These are phyloP conservation scores for Terrapene triunguis DNA, from an alignment of 2,113 vertebrate genomes.

Conservation along the genomic window DNA sequence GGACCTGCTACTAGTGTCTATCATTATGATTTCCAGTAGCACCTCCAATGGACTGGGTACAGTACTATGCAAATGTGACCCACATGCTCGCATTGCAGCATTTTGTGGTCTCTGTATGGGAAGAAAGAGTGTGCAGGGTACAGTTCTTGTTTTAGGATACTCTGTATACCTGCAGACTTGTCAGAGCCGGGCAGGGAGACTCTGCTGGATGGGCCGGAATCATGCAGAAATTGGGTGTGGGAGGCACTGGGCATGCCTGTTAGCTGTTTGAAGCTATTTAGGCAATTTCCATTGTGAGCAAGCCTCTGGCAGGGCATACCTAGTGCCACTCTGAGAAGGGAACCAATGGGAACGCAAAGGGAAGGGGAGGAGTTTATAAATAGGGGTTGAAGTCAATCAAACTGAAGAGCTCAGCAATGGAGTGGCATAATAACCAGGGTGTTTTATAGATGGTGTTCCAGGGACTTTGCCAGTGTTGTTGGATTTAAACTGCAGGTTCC, in stretches of 20 bases:
- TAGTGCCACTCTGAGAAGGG: neutral
- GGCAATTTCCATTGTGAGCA: neutral
- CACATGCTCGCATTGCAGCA: neutral
- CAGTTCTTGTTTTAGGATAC: neutral
- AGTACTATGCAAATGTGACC: neutral
- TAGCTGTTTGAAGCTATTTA: neutral
- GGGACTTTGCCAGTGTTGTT: neutral
- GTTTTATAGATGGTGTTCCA: neutral
- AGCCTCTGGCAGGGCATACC: neutral
- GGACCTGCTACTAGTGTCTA: neutral
- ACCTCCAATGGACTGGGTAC: neutral
- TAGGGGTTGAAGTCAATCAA: neutral
- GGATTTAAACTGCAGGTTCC: neutral
- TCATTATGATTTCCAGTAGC: neutral
- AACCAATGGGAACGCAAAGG: neutral
- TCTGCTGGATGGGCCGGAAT: neutral
- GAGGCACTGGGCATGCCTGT: neutral
- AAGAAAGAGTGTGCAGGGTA: neutral
- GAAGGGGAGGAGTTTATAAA: neutral
- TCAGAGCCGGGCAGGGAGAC: neutral
- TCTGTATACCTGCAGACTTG: neutral
- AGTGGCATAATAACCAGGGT: neutral
- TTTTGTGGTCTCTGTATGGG: neutral
- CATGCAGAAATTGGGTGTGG: neutral
- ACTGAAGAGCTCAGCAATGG: neutral